A percentile compares a stretch with the other conserved stretches of the same genome.
These are phyloP conservation scores for Abscondita cerata DNA, from an alignment of 2,888 invertebrate genomes.

Conservation along the genomic window DNA sequence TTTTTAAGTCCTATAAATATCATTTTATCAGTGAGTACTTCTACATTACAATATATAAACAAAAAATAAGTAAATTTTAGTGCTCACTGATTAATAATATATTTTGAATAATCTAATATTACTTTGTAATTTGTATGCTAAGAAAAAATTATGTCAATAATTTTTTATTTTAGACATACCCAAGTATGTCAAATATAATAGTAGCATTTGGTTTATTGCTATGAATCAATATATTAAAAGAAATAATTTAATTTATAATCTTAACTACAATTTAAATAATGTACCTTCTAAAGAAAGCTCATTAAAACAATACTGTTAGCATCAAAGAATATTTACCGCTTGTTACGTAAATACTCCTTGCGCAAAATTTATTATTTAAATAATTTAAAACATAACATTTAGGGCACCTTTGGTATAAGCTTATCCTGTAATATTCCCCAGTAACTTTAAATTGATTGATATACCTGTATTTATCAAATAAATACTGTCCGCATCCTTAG, in stretches of 20 bases:
- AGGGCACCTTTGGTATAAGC: slow-evolving; percentile 89
- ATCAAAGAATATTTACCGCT: slow-evolving; percentile 21
- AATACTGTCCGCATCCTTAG: slow-evolving; percentile 53
- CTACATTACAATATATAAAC: slow-evolving; percentile 23
- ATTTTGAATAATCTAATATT: background rate
- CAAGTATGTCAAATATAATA: slow-evolving; percentile 13
- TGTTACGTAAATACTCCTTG: slow-evolving; percentile 13
- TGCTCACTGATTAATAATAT: slow-evolving; percentile 13
- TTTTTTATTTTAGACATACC: slow-evolving; percentile 5
- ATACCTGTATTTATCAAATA: slow-evolving; percentile 55
- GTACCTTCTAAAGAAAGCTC: slow-evolving; percentile 50
- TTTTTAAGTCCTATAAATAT: slow-evolving; percentile 37
- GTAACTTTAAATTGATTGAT: slow-evolving; percentile 35
- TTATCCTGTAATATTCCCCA: slow-evolving; percentile 59
- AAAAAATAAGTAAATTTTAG: slow-evolving; percentile 21
- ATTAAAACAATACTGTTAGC: slow-evolving; percentile 47
- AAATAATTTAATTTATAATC: slow-evolving; percentile 40
- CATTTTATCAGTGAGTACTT: slow-evolving; percentile 19
- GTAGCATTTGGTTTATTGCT: slow-evolving; percentile 57
- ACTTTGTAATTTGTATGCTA: slow-evolving; percentile 3
- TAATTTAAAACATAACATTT: slow-evolving; percentile 63
- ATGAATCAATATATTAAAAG: slow-evolving; percentile 49
- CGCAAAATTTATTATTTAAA: slow-evolving; percentile 26
- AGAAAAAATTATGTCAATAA: background rate
- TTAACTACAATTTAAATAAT: slow-evolving; percentile 42